Percentiles rank a stretch among this genome's conserved stretches.
Evolutionary conservation across 2,113 vertebrate species (phyloP).

Genomic region (Cynopterus brachyotis): DNA sequence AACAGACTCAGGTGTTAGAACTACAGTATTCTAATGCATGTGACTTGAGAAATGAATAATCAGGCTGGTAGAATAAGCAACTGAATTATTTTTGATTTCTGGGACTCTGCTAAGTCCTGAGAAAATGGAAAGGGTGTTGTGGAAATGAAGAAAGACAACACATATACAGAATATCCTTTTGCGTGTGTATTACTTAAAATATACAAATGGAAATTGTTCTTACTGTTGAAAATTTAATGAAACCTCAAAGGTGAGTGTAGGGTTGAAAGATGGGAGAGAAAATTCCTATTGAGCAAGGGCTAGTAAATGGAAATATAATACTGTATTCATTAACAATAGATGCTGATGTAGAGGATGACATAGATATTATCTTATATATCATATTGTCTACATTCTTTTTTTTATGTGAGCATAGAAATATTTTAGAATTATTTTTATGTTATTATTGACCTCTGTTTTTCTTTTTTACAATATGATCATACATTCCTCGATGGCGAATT

Average conservation of each 20-base stretch:
- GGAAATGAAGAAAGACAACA: not conserved
- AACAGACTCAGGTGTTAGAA: not conserved
- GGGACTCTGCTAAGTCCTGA: not conserved
- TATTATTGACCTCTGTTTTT: not conserved
- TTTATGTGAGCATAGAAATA: not conserved
- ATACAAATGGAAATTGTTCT: not conserved
- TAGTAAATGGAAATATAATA: not conserved
- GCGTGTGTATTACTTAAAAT: not conserved
- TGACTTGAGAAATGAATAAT: not conserved
- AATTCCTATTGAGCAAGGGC: not conserved
- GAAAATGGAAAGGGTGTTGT: not conserved
- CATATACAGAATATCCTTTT: not conserved
- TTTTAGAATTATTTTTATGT: not conserved
- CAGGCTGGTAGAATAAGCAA: not conserved
- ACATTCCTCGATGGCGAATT: not conserved
- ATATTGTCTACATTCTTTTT: not conserved
- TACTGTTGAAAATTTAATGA: not conserved
- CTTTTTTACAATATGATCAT: not conserved
- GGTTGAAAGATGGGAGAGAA: not conserved
- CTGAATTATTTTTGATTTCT: constrained; percentile 13
- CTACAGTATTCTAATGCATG: not conserved
- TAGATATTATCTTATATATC: not conserved
- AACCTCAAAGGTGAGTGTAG: not conserved
- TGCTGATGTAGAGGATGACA: not conserved
- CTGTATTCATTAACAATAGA: not conserved